Percentiles rank a stretch among this genome's conserved stretches.
These are phyloP conservation scores for Tachuris rubrigastra DNA, from an alignment of 2,113 vertebrate genomes.

Conservation along the genomic window DNA sequence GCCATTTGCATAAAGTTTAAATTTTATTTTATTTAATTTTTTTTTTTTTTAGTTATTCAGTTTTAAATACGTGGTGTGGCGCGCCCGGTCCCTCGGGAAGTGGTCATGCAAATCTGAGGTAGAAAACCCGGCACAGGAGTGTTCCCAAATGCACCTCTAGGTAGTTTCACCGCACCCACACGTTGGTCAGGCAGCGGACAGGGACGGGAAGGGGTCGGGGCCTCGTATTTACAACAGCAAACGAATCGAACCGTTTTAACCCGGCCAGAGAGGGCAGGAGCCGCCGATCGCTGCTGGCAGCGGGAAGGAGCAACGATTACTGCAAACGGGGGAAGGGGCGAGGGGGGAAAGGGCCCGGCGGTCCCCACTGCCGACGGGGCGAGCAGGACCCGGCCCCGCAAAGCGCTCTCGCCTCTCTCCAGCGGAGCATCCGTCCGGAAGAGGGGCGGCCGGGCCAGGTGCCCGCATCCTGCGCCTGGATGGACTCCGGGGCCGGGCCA, in stretches of 20 bases:
- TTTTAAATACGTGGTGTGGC: conserved; percentile 72
- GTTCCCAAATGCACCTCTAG: conserved; percentile 71
- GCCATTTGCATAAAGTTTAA: conserved; percentile 43
- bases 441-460: neutral
- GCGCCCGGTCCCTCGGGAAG: conserved; percentile 67
- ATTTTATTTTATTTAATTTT: conserved; percentile 55
- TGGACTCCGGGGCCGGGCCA: neutral
- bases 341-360: neutral
- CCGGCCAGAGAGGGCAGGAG: conserved; percentile 35
- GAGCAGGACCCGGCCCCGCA: neutral
- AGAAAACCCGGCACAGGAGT: conserved; percentile 73
- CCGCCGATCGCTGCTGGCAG: neutral
- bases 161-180: conserved; percentile 80
- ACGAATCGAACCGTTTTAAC: neutral
- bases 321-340: neutral
- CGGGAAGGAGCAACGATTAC: neutral
- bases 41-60: conserved; percentile 59
- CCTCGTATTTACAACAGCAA: conserved; percentile 57
- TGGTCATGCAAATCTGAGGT: conserved; percentile 79
- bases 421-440: neutral
- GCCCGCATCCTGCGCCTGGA: neutral
- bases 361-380: neutral
- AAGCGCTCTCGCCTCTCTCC: neutral
- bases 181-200: conserved; percentile 6
- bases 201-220: neutral